Evolutionary conservation across 2,113 vertebrate genomes (phyloP).

Genomic region (Neotragus pygmaeus): DNA sequence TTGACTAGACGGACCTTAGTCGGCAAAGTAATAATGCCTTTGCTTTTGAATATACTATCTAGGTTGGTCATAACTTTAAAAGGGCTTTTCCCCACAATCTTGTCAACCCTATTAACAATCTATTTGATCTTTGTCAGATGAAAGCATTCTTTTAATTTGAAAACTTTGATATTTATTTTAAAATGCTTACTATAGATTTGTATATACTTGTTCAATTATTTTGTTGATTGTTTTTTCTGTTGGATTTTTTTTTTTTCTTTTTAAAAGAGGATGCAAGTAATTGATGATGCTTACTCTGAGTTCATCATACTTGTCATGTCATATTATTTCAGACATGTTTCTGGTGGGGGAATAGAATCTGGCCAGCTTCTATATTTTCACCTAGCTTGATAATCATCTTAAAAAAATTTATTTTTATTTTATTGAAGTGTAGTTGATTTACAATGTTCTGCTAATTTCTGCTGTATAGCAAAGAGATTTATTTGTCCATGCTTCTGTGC

Average conservation of each 20-base stretch:
- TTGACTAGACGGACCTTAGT: no score
- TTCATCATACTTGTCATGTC: background rate
- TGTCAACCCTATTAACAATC: rapidly evolving
- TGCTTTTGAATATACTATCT: no score
- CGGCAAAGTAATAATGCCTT: no score
- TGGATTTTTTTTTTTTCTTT: background rate
- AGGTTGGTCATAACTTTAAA: no score
- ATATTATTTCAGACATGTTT: background rate
- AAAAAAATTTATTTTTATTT: background rate
- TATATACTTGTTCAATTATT: background rate
- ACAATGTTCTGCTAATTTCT: background rate
- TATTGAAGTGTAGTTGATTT: background rate
- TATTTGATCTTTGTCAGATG: background rate
- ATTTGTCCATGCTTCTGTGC: background rate
- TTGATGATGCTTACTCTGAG: background rate
- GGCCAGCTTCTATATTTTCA: background rate
- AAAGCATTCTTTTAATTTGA: background rate
- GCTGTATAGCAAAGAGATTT: background rate
- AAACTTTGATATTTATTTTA: background rate
- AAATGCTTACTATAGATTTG: background rate
- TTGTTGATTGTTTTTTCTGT: background rate
- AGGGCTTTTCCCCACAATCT: background rate
- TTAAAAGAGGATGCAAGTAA: background rate
- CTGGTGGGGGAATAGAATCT: background rate
- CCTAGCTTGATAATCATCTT: background rate